Evolutionary conservation across 2,888 invertebrate genomes (phyloP), one percentile per base, ranked within the genome.

Genomic region (Phasia obesa): DNA sequence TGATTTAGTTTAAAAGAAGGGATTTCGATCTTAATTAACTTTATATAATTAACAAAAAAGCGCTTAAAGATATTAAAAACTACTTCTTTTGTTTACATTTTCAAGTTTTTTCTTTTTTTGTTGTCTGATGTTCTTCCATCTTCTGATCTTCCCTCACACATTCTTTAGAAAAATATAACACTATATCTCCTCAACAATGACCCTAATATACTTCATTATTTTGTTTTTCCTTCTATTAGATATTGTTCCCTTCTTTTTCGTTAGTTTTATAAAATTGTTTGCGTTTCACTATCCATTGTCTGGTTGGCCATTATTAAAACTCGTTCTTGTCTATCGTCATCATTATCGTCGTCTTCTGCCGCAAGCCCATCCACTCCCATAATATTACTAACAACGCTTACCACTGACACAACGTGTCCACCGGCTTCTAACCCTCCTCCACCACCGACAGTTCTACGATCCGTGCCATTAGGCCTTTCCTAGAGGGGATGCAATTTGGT

Each of bases 401-500:
- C 17, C n/a, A 47, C 31, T 23, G 62, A 42, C 23, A 77, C 19
- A 51, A 60, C 47, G 35, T 38, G 31, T 25, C 15, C 19, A 60
- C 19, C 59, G 6, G 51, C 47, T 21, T 49, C 57, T 75, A 62
- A 57, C 17, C 67, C 83, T 81, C 85, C 69, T 71, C 85, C 64
- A 27, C 49, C 69, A 9, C 55, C 77, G 42, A 53, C 55, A 59
- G 57, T 74, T 64, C 84, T 78, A 80, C 89, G 88, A 83, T 87
- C 89, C 42, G 87, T 88, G 84, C 85, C 83, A 38, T 74, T 86
- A 73, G 90, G 89, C 87, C 89, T 86, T 84, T 88, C 90, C 90
- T 89, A 89, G 88, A 90, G 89, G 80, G 90, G 90, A 88, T 90
- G 90, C 82, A 90, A 87, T 87, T 90, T 90, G 51, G 90, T 90